phyloP scores from a whole-genome alignment of 2,888 invertebrate genomes.

The Corbicula japonica region DNA sequence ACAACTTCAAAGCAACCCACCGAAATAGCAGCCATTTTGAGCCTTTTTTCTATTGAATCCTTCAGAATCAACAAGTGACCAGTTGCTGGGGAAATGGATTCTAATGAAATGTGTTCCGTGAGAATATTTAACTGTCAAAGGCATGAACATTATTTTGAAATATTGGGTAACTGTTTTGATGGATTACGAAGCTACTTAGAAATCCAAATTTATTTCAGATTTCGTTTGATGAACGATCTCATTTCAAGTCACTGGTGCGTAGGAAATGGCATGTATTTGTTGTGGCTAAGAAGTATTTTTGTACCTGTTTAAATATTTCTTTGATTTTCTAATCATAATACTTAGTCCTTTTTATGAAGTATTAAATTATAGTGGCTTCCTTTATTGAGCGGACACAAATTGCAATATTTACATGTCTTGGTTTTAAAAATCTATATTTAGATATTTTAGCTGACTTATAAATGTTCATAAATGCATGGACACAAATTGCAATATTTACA shows the following conservation, averaged over 20 bases:
- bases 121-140: constrained; percentile 35
- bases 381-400: too few relatives aligned
- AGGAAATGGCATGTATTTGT: neutral
- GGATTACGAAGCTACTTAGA: constrained; percentile 4
- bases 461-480: too few relatives aligned
- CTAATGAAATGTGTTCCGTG: constrained; percentile 22
- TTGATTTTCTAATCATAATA: too few relatives aligned
- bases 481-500: too few relatives aligned
- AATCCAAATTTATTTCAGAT: neutral
- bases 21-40: neutral
- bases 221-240: constrained; percentile 5
- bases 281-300: too few relatives aligned
- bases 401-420: too few relatives aligned
- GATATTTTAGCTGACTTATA: too few relatives aligned
- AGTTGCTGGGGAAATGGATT: neutral
- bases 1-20: constrained; percentile 1
- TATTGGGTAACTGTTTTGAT: constrained; percentile 35
- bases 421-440: too few relatives aligned
- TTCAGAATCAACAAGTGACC: constrained; percentile 19
- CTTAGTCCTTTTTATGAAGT: too few relatives aligned
- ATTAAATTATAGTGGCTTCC: too few relatives aligned
- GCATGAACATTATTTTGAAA: constrained; percentile 35
- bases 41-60: neutral
- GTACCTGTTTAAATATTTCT: too few relatives aligned
- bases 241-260: neutral